Evolutionary conservation across 2,888 invertebrate genomes (phyloP).

Genomic region (Argyresthia goedartella): DNA sequence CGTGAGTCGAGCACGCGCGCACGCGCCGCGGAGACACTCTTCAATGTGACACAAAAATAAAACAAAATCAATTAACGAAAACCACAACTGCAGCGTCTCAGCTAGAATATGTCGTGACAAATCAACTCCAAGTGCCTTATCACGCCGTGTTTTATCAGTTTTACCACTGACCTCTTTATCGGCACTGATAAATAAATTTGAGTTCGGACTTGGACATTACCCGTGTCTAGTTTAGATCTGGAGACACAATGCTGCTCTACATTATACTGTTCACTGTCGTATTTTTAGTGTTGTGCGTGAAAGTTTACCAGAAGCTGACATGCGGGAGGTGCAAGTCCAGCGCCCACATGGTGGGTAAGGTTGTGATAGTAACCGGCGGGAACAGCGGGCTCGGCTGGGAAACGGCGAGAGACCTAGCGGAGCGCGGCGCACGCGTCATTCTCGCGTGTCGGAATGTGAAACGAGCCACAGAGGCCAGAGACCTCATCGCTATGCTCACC

Average conservation of each 20-base stretch:
- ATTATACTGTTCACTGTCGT: conserved; percentile 21
- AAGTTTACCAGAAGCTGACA: conserved; percentile 52
- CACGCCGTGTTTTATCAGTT: background rate
- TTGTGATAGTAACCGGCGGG: conserved; percentile 56
- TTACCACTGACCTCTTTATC: conserved; percentile 1
- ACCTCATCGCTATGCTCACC: conserved; percentile 43
- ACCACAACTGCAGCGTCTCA: background rate
- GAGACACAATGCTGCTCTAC: conserved; percentile 9
- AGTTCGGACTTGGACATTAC: no score
- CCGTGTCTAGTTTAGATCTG: background rate
- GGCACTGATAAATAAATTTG: background rate
- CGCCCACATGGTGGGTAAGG: conserved; percentile 60
- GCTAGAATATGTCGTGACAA: background rate
- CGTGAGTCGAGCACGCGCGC: background rate
- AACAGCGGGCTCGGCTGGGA: conserved; percentile 67
- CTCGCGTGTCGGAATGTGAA: conserved; percentile 58
- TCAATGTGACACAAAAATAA: background rate
- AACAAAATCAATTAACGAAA: background rate
- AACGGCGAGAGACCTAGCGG: conserved; percentile 62
- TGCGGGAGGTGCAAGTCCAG: conserved; percentile 49
- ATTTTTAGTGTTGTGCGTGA: conserved; percentile 28
- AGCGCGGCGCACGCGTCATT: conserved; percentile 61
- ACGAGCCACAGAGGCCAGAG: conserved; percentile 42
- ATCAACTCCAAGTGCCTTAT: background rate
- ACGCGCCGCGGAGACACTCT: conserved; percentile 2